Percentiles rank a stretch among this genome's conserved stretches.
Conservation (phyloP, 2,113 vertebrate species). For the Tinamus guttatus region DNA sequence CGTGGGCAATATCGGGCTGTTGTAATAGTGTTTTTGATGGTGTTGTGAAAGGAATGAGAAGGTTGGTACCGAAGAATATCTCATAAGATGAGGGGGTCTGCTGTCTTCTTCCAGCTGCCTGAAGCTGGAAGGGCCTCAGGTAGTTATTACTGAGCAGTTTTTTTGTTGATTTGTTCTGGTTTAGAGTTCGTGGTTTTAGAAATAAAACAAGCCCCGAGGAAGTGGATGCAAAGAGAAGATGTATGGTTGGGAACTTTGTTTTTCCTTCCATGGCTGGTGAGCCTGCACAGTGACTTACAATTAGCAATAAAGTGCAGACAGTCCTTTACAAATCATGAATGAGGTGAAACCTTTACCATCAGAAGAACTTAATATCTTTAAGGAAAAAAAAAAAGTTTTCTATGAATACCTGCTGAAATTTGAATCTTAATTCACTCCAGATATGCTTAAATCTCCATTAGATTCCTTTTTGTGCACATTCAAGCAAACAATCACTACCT, state of each 20-base stretch:
- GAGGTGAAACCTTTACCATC: neutral
- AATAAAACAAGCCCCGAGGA: slow-evolving; percentile 1
- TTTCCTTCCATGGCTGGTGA: neutral
- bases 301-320: slow-evolving; percentile 14
- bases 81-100: neutral
- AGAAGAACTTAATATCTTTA: neutral
- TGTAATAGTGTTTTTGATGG: neutral
- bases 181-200: neutral
- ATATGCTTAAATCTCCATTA: neutral
- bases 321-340: slow-evolving; percentile 10
- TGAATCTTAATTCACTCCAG: slow-evolving; percentile 23
- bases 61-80: neutral
- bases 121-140: neutral
- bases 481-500: neutral
- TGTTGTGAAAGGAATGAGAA: neutral
- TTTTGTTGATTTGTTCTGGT: slow-evolving; percentile 25
- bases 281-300: neutral
- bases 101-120: neutral
- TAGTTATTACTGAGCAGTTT: slow-evolving; percentile 18
- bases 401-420: slow-evolving; percentile 19
- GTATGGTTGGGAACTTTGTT: neutral
- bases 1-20: neutral
- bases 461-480: neutral
- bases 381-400: neutral
- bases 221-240: neutral